Base-by-base conservation (phyloP, 2,797 vertebrate genomes). In the Chaetophractus vellerosus region DNA sequence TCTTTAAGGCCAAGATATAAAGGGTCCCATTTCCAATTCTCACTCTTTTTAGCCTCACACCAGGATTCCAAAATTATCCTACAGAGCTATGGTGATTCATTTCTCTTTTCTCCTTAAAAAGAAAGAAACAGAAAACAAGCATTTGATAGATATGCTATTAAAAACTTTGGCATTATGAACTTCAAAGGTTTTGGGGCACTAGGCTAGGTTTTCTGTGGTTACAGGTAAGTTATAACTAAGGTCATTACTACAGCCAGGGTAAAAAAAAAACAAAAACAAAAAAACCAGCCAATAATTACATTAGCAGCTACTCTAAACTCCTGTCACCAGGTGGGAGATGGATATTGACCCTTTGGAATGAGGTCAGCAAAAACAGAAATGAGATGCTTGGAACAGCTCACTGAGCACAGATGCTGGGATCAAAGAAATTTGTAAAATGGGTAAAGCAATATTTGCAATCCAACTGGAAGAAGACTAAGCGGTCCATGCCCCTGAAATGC, bases 361-460 rank as follows among this genome's bases (percentile, higher is more conserved):
- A 36, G 96, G 96, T 97, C 90, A 96, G 59, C 48, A 80, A 88
- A 94, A 94, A 6, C 85, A 97, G 84, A 97, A 96, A 90, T 96
- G 78, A 94, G 90, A 76, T 92, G 52, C 75, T 92, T 95, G 68
- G 85, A 94, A 81, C 59, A 93, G 91, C 91, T 92, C 88, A 90
- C 79, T 92, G 59, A 83, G 16, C 75, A 91, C 41, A 81, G 78
- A 95, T 90, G 52, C 79, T 36, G 50, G 66, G 38, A 71, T 94
- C 91, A 75, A 64, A 48, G 15, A 69, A 48, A 91, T 95, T 88
- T 21, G 24, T 81, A 69, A 79, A 94, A 72, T 15, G 45, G 74
- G 68, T 64, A 93, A 88, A 45, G 69, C 0, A 3, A 79, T 74
- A 74, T 61, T 90, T 76, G 16, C 41, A 57, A 48, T 63, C 80